Base-by-base conservation (phyloP, 2,797 vertebrate species). In the Spheniscus humboldti region DNA sequence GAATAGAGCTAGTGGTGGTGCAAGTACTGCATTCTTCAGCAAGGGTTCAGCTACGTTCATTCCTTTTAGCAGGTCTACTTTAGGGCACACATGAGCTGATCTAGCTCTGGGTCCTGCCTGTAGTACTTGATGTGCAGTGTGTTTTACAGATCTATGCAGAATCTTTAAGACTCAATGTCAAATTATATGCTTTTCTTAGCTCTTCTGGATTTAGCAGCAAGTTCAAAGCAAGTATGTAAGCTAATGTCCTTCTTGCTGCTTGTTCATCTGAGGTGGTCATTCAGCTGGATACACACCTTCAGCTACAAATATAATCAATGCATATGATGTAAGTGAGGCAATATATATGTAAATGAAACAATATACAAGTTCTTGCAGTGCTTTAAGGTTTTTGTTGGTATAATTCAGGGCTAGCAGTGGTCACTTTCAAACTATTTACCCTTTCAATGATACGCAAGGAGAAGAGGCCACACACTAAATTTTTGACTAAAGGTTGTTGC, bases 1-100 rank as follows among this genome's bases (percentile, higher is more conserved):
- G 7, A 86, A 3, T 2, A 33, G 47, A 80, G 22, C 33, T 43
- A 5, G 7, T 8, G 1, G 30, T 56, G 8, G 7, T 57, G 48
- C 2, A 2, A 56, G 7, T 31, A 20, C 13, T 43, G 11, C 13
- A 3, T 55, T 90, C 67, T 69, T 45, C 39, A 47, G 27, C n/a
- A 39, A 11, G 19, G 8, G 57, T 79, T 22, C 6, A 22, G 23
- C 28, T 64, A 13, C 1, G 0, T 24, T 81, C 6, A 2, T 60
- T 74, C 2, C 9, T 85, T 68, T 37, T 39, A 50, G 20, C 19
- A 50, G 20, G 11, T 31, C 4, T n/a, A 0, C 33, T 62, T 37
- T 19, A 16, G 22, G 22, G 5, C 31, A 20, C 7, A 2, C 1
- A 0, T n/a, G 11, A 76, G 18, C 11, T 63, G 6, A 56, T 78